Evolutionary conservation across 2,888 invertebrate species (phyloP).

Genomic region (Torymus tubicola): DNA sequence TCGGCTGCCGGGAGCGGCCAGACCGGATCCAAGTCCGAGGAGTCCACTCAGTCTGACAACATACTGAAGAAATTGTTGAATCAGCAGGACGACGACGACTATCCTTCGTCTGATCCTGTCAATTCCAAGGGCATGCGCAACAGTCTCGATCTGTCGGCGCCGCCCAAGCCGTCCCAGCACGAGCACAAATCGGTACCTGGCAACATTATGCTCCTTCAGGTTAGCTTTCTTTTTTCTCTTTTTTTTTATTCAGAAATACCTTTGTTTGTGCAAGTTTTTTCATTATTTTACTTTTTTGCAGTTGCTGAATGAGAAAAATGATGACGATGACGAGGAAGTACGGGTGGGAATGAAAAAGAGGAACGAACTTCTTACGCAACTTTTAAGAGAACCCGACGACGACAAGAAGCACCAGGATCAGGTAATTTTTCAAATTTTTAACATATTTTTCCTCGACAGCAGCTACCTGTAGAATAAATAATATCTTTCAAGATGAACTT

Average conservation of each 20-base stretch:
- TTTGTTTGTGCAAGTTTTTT: neutral
- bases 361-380: constrained; percentile 81
- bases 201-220: constrained; percentile 83
- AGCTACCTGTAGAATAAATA: too few relatives aligned
- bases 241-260: neutral
- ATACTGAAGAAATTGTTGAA: constrained; percentile 82
- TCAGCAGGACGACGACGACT: constrained; percentile 82
- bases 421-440: constrained; percentile 62
- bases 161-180: constrained; percentile 37
- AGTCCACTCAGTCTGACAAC: constrained; percentile 76
- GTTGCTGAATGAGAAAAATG: constrained; percentile 89
- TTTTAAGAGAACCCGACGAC: constrained; percentile 79
- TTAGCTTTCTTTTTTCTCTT: constrained; percentile 63
- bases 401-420: constrained; percentile 74
- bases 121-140: constrained; percentile 33
- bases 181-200: constrained; percentile 71
- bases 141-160: constrained; percentile 31
- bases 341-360: constrained; percentile 80
- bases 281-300: constrained; percentile 71
- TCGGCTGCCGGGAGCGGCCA: constrained; percentile 41
- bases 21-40: constrained; percentile 60
- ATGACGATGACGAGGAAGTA: constrained; percentile 85
- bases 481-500: too few relatives aligned
- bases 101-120: constrained; percentile 64
- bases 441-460: neutral